These are phyloP conservation scores for Heliconius congener DNA, from an alignment of 1,140 invertebrate species.

Conservation along the genomic window DNA sequence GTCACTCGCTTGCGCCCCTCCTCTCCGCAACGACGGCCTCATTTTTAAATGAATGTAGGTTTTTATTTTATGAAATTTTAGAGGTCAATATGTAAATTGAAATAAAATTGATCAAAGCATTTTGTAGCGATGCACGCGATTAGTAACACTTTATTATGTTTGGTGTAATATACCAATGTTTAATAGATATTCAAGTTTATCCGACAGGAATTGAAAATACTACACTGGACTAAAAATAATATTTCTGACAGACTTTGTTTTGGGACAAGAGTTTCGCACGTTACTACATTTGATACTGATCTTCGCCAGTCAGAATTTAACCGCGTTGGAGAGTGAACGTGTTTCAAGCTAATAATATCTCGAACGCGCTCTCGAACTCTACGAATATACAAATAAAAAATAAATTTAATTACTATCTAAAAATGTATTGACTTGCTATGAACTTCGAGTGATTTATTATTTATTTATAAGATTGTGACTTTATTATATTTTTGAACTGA, in stretches of 20 bases:
- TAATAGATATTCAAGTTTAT: constrained; percentile 22
- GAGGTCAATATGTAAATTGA: too few species aligned
- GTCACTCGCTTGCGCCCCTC: too few species aligned
- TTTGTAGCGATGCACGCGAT: neutral
- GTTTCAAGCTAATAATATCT: constrained; percentile 33
- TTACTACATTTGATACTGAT: constrained; percentile 40
- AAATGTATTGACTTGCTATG: constrained; percentile 25
- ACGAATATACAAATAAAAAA: constrained; percentile 11
- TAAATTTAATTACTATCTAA: constrained; percentile 31
- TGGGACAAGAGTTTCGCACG: constrained; percentile 41
- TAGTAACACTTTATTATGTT: neutral
- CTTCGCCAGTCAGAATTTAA: constrained; percentile 54
- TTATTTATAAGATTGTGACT: constrained; percentile 5
- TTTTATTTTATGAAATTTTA: too few species aligned
- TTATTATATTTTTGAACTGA: constrained; percentile 12
- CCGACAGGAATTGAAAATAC: constrained; percentile 19
- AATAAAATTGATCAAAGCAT: too few species aligned
- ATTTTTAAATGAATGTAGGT: too few species aligned
- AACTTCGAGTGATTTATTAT: constrained; percentile 19
- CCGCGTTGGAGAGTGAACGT: constrained; percentile 53
- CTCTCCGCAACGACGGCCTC: too few species aligned
- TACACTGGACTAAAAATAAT: constrained; percentile 29
- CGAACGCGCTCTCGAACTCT: constrained; percentile 46
- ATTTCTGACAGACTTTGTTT: constrained; percentile 36
- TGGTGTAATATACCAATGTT: constrained; percentile 8